These are phyloP conservation scores for Quiscalus mexicanus DNA, from an alignment of 2,113 vertebrate species.

Conservation along the genomic window DNA sequence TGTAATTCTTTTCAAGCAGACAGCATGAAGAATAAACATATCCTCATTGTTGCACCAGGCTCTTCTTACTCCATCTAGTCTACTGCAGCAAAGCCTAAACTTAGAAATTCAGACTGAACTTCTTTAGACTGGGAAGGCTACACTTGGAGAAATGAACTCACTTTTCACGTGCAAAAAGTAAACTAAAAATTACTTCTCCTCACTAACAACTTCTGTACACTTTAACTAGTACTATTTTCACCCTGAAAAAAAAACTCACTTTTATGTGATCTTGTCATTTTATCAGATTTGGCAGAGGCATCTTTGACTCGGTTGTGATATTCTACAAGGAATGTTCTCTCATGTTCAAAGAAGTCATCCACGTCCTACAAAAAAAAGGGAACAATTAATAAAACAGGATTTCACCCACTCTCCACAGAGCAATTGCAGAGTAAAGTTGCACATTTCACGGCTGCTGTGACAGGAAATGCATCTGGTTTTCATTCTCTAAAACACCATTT, in stretches of 20 bases:
- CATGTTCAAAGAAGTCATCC: slow-evolving; percentile 98
- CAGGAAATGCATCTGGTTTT: background rate
- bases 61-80: background rate
- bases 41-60: background rate
- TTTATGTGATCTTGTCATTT: slow-evolving; percentile 98
- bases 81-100: background rate
- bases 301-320: slow-evolving; percentile 99
- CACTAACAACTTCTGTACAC: background rate
- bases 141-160: background rate
- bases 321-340: slow-evolving; percentile 97
- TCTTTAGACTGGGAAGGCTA: background rate
- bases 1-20: background rate
- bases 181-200: background rate
- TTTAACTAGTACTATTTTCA: background rate
- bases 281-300: slow-evolving; percentile 92
- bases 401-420: background rate
- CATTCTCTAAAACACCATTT: background rate
- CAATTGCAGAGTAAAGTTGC: background rate
- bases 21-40: background rate
- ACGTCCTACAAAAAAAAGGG: slow-evolving; percentile 84
- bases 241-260: slow-evolving; percentile 76
- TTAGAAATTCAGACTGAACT: background rate
- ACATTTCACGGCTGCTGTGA: background rate
- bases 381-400: background rate
- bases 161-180: background rate